A percentile compares a stretch with the other conserved stretches of the same genome.
These are phyloP conservation scores for Accipiter cooperii DNA, from an alignment of 2,113 vertebrate species.

Conservation along the genomic window DNA sequence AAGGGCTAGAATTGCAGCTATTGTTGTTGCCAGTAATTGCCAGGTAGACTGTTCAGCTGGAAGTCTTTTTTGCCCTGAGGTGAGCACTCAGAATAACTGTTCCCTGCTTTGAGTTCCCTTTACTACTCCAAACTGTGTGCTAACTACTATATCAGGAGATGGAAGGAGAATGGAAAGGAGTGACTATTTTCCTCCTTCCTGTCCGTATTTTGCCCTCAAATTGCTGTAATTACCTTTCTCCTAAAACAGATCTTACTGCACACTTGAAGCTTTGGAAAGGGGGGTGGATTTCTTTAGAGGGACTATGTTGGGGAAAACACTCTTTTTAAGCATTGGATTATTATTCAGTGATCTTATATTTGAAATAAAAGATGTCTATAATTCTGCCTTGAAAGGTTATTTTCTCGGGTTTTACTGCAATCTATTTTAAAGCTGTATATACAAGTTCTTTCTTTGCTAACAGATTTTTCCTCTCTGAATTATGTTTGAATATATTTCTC, in stretches of 20 bases:
- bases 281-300: not conserved
- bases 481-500: not conserved
- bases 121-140: not conserved
- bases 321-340: not conserved
- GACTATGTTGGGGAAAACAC: not conserved
- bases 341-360: not conserved
- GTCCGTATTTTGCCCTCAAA: not conserved
- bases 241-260: not conserved
- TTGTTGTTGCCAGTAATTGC: not conserved
- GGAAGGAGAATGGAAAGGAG: not conserved
- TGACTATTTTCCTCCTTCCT: not conserved
- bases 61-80: not conserved
- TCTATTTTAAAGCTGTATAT: not conserved
- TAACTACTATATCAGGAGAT: not conserved
- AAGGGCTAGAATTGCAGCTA: not conserved
- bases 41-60: not conserved
- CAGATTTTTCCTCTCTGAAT: not conserved
- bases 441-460: not conserved
- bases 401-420: not conserved
- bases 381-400: constrained; percentile 10
- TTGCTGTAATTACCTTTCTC: not conserved
- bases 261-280: not conserved
- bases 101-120: not conserved
- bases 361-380: not conserved
- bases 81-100: not conserved